Percentiles rank a stretch among this genome's conserved stretches.
Evolutionary conservation across 2,113 vertebrate genomes (phyloP).

Genomic region (Limnothrissa miodon): DNA sequence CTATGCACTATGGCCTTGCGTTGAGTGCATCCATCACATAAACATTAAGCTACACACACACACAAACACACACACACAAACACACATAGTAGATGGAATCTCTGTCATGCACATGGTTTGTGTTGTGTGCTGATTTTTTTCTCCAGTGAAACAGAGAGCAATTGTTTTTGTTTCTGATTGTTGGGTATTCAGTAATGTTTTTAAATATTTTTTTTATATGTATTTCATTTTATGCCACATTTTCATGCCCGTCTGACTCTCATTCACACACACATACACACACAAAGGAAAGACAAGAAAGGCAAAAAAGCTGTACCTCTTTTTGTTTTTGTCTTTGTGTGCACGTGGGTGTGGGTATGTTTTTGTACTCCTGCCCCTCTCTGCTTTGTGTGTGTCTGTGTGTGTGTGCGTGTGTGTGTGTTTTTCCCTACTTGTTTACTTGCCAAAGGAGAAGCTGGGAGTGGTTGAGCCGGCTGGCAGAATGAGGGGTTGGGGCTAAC

Average conservation of each 20-base stretch:
- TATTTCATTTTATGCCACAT: not conserved
- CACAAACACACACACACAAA: not conserved
- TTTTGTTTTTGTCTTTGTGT: not conserved
- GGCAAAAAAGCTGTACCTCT: not conserved
- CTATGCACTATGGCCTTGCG: constrained; percentile 33
- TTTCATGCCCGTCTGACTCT: too few relatives aligned
- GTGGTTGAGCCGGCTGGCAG: constrained; percentile 55
- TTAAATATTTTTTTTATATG: not conserved
- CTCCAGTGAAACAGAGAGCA: not conserved
- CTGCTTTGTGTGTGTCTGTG: constrained; percentile 1
- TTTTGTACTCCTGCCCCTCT: not conserved
- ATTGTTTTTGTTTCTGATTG: not conserved
- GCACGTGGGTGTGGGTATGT: not conserved
- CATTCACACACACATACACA: not conserved
- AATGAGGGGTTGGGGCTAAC: constrained; percentile 67
- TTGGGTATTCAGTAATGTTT: not conserved
- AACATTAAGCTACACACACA: constrained; percentile 48
- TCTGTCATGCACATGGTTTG: not conserved
- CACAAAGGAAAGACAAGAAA: not conserved
- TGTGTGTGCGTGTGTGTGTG: not conserved
- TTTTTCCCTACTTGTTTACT: constrained; percentile 67
- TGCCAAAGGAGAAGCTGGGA: constrained; percentile 31
- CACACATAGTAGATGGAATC: constrained; percentile 37
- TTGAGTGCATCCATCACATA: constrained; percentile 43
- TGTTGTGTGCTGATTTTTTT: not conserved